Evolutionary conservation across 2,888 invertebrate genomes (phyloP).

Genomic region (Megastigmus dorsalis): DNA sequence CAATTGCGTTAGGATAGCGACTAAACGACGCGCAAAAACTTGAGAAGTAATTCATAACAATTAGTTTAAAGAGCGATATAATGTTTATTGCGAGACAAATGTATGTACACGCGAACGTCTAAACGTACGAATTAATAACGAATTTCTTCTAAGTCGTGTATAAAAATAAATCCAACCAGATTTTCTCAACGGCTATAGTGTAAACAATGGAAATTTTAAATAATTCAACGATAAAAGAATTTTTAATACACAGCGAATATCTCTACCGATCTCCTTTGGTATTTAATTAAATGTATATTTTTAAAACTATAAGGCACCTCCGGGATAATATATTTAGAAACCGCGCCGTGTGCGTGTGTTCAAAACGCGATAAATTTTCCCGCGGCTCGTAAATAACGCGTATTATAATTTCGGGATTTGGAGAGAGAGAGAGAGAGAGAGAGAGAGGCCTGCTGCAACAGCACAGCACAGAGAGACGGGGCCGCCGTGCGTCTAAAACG

Average conservation of each 20-base stretch:
- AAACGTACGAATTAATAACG: too few relatives aligned
- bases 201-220: too few relatives aligned
- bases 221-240: too few relatives aligned
- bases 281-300: not conserved
- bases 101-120: too few relatives aligned
- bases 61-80: not conserved
- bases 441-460: too few relatives aligned
- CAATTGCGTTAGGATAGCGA: not conserved
- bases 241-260: too few relatives aligned
- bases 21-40: not conserved
- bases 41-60: not conserved
- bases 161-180: too few relatives aligned
- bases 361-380: slow-evolving; percentile 36
- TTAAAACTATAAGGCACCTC: not conserved
- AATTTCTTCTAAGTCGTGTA: too few relatives aligned
- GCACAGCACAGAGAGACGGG: too few relatives aligned
- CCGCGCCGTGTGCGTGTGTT: not conserved
- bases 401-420: slow-evolving; percentile 47
- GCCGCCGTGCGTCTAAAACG: not conserved
- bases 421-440: too few relatives aligned
- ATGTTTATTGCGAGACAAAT: not conserved
- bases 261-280: too few relatives aligned
- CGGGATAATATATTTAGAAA: slow-evolving; percentile 9
- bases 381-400: slow-evolving; percentile 35
- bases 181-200: too few relatives aligned